phyloP scores from a whole-genome alignment of 2,888 invertebrate species.

The Chymomyza caudatula region DNA sequence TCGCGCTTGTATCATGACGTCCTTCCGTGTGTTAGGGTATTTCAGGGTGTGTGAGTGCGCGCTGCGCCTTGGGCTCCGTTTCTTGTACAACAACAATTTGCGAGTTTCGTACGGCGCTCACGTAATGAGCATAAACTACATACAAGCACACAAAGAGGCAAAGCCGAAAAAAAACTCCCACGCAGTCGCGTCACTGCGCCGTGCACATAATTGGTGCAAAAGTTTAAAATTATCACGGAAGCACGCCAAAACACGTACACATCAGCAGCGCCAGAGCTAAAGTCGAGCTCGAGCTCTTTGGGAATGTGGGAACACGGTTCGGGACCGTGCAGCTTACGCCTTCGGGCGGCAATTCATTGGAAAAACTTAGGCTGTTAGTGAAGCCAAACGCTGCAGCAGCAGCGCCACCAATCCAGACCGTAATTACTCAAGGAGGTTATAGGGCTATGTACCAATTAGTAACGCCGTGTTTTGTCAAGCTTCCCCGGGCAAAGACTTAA shows the following conservation, averaged over 20 bases:
- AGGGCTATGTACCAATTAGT: conserved; percentile 58
- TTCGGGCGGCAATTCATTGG: conserved; percentile 58
- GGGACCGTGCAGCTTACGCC: conserved; percentile 9
- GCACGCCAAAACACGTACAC: conserved; percentile 63
- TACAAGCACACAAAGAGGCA: conserved; percentile 52
- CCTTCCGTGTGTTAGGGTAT: conserved; percentile 3
- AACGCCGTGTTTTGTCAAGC: conserved; percentile 40
- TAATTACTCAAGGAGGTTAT: conserved; percentile 60
- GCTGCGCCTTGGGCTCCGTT: conserved; percentile 60
- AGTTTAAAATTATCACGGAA: conserved; percentile 70
- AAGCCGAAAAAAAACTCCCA: conserved; percentile 27
- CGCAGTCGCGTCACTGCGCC: conserved; percentile 38
- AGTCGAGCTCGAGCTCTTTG: background rate
- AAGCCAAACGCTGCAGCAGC: conserved; percentile 18
- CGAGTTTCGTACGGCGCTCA: conserved; percentile 65
- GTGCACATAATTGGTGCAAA: conserved; percentile 69
- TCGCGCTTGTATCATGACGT: background rate
- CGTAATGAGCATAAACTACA: conserved; percentile 69
- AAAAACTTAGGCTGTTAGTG: conserved; percentile 36
- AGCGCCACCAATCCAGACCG: conserved; percentile 53
- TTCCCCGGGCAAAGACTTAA: conserved; percentile 12
- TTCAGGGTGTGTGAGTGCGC: conserved; percentile 29
- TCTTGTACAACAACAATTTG: conserved; percentile 68
- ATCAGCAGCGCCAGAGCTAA: background rate
- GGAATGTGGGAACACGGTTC: background rate